Evolutionary conservation across 2,113 vertebrate genomes (phyloP).

Genomic region (Corvus hawaiiensis): DNA sequence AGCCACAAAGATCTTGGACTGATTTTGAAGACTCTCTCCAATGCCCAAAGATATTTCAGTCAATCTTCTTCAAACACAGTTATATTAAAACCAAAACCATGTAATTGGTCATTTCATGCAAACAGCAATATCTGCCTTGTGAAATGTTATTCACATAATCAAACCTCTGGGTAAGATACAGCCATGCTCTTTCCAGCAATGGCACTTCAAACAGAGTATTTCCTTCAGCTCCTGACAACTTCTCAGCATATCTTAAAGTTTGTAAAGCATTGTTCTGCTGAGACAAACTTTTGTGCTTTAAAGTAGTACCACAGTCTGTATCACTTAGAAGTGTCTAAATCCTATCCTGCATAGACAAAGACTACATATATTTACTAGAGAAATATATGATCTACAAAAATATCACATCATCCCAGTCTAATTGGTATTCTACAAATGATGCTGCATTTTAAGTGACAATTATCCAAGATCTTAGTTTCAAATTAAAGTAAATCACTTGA

Average conservation of each 20-base stretch:
- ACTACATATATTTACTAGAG: neutral
- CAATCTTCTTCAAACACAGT: neutral
- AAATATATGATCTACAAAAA: neutral
- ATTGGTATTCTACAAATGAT: neutral
- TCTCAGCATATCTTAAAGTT: neutral
- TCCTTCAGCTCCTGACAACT: neutral
- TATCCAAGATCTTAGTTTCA: neutral
- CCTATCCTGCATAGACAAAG: neutral
- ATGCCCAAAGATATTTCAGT: neutral
- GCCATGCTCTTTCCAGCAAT: neutral
- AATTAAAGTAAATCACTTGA: conserved; percentile 11
- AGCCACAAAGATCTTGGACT: neutral
- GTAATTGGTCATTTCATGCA: neutral
- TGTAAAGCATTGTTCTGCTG: neutral
- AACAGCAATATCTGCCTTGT: neutral
- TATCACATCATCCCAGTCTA: neutral
- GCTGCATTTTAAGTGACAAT: neutral
- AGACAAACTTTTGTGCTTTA: neutral
- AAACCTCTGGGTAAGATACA: neutral
- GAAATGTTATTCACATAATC: neutral
- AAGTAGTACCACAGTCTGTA: neutral
- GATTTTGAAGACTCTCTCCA: neutral
- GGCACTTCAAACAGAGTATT: neutral
- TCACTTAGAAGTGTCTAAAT: neutral
- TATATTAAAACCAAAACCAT: neutral